These are phyloP conservation scores for Hippocampus kuda DNA, from an alignment of 2,797 vertebrate genomes.

Conservation along the genomic window DNA sequence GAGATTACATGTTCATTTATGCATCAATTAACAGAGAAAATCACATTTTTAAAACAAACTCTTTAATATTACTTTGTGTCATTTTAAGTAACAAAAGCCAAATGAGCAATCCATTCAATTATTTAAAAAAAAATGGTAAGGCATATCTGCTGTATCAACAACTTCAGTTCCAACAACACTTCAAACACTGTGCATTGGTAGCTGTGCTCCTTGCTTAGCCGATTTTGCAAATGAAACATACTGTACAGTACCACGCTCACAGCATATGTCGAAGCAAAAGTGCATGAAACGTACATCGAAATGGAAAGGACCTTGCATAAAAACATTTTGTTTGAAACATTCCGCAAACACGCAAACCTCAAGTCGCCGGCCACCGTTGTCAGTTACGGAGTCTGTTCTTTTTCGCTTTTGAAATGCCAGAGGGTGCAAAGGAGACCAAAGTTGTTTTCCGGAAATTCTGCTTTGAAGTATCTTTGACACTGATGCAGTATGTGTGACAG, in stretches of 20 bases:
- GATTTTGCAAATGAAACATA: constrained; percentile 48
- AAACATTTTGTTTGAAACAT: constrained; percentile 40
- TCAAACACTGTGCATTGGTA: constrained; percentile 56
- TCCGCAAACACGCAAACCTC: constrained; percentile 23
- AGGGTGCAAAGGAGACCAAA: constrained; percentile 3
- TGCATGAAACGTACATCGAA: constrained; percentile 55
- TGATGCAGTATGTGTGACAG: constrained; percentile 29
- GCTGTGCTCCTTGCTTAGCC: constrained; percentile 48
- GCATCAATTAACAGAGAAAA: neutral
- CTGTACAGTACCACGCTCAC: constrained; percentile 49
- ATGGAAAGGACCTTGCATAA: constrained; percentile 56
- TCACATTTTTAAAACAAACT: constrained; percentile 58
- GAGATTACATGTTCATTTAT: neutral
- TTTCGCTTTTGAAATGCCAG: constrained; percentile 27
- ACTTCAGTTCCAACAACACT: constrained; percentile 53
- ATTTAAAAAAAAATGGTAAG: constrained; percentile 66
- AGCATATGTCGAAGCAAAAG: constrained; percentile 60
- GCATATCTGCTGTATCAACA: constrained; percentile 68
- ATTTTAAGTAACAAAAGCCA: constrained; percentile 75
- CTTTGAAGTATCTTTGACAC: constrained; percentile 24
- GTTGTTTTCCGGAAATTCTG: constrained; percentile 22
- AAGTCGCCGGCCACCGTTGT: constrained; percentile 7
- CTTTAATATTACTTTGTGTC: constrained; percentile 67
- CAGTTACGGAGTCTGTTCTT: neutral
- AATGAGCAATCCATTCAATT: constrained; percentile 67